A percentile compares a stretch with the other conserved stretches of the same genome.
Evolutionary conservation across 2,888 invertebrate species (phyloP).

Genomic region (Ophion slaviceki): DNA sequence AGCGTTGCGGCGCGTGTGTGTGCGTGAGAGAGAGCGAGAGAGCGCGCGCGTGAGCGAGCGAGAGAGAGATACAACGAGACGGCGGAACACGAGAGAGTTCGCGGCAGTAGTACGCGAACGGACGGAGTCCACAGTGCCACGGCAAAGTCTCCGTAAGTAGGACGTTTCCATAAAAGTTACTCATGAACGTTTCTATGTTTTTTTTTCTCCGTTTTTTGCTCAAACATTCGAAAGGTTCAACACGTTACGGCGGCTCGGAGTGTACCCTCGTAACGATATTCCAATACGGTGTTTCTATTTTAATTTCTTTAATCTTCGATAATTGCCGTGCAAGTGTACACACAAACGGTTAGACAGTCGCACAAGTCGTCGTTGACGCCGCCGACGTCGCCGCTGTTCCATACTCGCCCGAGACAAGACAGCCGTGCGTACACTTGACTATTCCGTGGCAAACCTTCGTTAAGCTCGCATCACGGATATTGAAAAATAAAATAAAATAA

Average conservation of each 20-base stretch:
- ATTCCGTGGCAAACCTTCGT: constrained; percentile 61
- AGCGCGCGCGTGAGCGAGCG: constrained; percentile 20
- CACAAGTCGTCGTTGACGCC: constrained; percentile 57
- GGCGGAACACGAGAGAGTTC: constrained; percentile 66
- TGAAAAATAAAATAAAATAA: background rate
- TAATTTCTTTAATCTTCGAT: background rate
- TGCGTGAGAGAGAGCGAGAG: constrained; percentile 13
- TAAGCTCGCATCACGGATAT: constrained; percentile 59
- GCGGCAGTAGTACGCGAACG: constrained; percentile 68
- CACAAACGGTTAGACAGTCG: constrained; percentile 33
- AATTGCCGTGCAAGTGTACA: constrained; percentile 9
- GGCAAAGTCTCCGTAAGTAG: constrained; percentile 69
- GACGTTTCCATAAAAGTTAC: constrained; percentile 63
- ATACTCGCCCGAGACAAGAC: constrained; percentile 26
- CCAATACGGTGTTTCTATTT: constrained; percentile 6
- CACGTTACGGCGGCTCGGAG: background rate
- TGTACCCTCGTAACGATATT: constrained; percentile 10
- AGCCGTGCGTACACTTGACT: constrained; percentile 38
- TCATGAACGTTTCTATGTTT: constrained; percentile 35
- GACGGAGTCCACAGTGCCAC: constrained; percentile 67
- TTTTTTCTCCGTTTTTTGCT: background rate
- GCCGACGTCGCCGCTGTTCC: constrained; percentile 54
- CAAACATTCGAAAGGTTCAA: constrained; percentile 9
- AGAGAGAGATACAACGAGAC: constrained; percentile 61
- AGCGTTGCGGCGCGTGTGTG: background rate